These are phyloP conservation scores for Palaemon carinicauda DNA, from an alignment of 1,140 invertebrate genomes.

Conservation along the genomic window DNA sequence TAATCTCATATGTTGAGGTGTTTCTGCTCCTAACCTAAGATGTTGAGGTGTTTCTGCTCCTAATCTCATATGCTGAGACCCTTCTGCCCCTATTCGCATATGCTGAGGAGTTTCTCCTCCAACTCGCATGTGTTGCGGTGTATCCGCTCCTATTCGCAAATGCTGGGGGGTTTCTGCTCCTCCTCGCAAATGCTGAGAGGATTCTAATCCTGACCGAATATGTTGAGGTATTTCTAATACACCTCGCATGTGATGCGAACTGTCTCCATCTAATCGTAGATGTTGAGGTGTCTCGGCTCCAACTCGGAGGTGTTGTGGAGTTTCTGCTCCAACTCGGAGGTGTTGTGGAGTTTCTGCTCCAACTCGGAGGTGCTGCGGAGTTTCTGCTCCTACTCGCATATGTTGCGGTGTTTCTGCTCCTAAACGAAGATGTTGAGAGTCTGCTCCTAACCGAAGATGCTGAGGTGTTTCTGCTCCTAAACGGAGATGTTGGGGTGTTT, in stretches of 20 bases:
- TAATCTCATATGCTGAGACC: constrained; percentile 16
- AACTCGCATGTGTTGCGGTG: constrained; percentile 15
- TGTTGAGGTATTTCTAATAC: neutral
- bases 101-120: constrained; percentile 36
- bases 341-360: constrained; percentile 16
- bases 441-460: constrained; percentile 28
- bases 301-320: neutral
- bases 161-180: constrained; percentile 25
- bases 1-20: constrained; percentile 3
- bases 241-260: neutral
- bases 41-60: constrained; percentile 25
- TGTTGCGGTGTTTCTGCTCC: constrained; percentile 34
- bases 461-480: constrained; percentile 25
- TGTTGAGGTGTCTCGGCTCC: neutral
- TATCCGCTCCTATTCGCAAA: constrained; percentile 22
- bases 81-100: constrained; percentile 17
- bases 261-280: neutral
- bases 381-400: neutral
- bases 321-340: neutral
- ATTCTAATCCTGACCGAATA: neutral
- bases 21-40: neutral
- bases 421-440: constrained; percentile 25
- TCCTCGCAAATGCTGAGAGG: neutral
- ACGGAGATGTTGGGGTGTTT: constrained; percentile 28
- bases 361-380: neutral